A percentile compares a stretch with the other conserved stretches of the same genome.
These are phyloP conservation scores for Aythya baeri DNA, from an alignment of 2,113 vertebrate species.

Conservation along the genomic window DNA sequence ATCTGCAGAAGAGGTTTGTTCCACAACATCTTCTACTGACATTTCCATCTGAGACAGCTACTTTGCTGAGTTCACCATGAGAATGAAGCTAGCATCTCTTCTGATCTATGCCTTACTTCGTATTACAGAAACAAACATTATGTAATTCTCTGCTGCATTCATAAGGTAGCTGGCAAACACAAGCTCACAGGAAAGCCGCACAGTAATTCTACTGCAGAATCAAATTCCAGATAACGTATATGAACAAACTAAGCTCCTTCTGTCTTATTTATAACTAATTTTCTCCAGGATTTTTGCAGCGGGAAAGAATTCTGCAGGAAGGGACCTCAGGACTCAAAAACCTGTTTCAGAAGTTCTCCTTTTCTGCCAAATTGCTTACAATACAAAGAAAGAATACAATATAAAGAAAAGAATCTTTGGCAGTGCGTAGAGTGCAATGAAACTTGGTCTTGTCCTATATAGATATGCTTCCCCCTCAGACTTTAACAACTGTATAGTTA, in stretches of 20 bases:
- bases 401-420: neutral
- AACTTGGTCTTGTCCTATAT: neutral
- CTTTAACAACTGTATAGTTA: neutral
- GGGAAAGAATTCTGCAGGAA: neutral
- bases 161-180: neutral
- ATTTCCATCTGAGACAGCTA: neutral
- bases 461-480: neutral
- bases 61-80: neutral
- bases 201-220: neutral
- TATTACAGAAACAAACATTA: neutral
- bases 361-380: neutral
- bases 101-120: neutral
- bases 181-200: neutral
- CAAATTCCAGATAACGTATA: neutral
- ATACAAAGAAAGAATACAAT: neutral
- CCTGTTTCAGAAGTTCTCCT: neutral
- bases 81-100: neutral
- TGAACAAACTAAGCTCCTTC: neutral
- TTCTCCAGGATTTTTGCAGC: neutral
- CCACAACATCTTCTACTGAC: neutral
- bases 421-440: neutral
- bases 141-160: neutral
- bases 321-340: neutral
- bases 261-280: neutral
- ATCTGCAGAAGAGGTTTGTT: neutral